Evolutionary conservation across 2,113 vertebrate species (phyloP), one percentile per base, ranked within the genome.

Genomic region (Dipodomys spectabilis): DNA sequence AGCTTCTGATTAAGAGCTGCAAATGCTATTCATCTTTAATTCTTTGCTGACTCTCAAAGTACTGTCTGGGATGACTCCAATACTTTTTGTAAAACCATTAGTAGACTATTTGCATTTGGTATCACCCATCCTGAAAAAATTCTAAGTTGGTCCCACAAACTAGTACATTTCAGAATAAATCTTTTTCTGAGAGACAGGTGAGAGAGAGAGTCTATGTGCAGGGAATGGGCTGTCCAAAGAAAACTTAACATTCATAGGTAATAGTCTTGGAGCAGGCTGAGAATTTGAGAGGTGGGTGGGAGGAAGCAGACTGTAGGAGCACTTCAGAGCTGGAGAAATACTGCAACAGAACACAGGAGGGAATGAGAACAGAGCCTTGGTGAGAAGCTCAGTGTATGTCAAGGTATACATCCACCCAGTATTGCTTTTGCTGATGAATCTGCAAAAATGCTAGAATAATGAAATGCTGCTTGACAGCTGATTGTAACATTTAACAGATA

Each of bases 21-120:
- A 35, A 23, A 3, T 86, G 97, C 82, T 91, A 72, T 80, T 92
- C 81, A 77, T 95, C 86, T 93, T 84, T 94, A 93, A 96, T 97
- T 97, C 95, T 95, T 96, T 95, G 94, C 96, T 97, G 96, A 97
- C 95, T 97, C 23, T 82, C 88, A 32, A 95, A 95, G 82, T 80
- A 65, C 93, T 93, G 92, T 95, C 97, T 96, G 60, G 77, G 94
- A 92, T 81, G 86, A 64, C 73, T 94, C 91, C 53, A 53, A 93
- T 80, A 69, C 86, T 92, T 96, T 92, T 68, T 95, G 91, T 81
- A 68, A 93, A 95, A 39, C 82, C 74, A 45, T 94, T 39, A n/a
- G 91, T 23, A 49, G 30, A 16, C 84, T 82, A 60, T 95, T 95
- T 95, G 78, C 81, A 95, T 79, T 85, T 44, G 5, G 68, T 25